phyloP scores from a whole-genome alignment of 1,140 invertebrate genomes.

The Brachionus paranguensis region DNA sequence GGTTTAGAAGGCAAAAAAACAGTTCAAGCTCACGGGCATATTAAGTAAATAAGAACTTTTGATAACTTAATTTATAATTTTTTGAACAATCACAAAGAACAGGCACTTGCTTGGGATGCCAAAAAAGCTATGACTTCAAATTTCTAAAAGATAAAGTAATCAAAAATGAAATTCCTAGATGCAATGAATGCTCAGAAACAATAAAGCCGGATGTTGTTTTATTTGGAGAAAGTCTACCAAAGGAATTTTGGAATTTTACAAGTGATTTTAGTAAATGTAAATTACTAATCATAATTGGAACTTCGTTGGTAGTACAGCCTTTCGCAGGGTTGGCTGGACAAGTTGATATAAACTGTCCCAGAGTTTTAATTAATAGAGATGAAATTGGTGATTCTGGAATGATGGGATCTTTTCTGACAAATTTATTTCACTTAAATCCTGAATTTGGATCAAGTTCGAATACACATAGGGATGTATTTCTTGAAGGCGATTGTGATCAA shows the following conservation, averaged over 20 bases:
- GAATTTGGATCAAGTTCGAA: constrained; percentile 4
- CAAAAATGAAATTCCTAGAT: constrained; percentile 36
- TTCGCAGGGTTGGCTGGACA: constrained; percentile 55
- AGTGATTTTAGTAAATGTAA: constrained; percentile 53
- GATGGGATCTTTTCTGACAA: constrained; percentile 2
- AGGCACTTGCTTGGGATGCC: constrained; percentile 23
- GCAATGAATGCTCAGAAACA: constrained; percentile 45
- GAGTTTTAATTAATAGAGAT: constrained; percentile 52
- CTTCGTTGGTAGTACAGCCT: constrained; percentile 55
- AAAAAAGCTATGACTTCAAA: neutral
- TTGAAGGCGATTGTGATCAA: constrained; percentile 78
- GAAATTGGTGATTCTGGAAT: constrained; percentile 45
- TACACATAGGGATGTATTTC: constrained; percentile 69
- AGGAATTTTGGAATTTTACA: constrained; percentile 51
- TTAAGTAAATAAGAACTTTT: constrained; percentile 52
- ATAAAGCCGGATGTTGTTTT: constrained; percentile 57
- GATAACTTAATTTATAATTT: neutral
- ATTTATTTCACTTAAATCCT: constrained; percentile 11
- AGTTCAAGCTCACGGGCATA: constrained; percentile 88
- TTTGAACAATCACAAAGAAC: neutral
- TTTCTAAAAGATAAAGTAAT: constrained; percentile 26
- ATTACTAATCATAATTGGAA: constrained; percentile 55
- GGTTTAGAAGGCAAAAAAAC: constrained; percentile 77
- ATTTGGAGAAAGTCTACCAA: constrained; percentile 56
- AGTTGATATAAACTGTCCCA: constrained; percentile 47